These are phyloP conservation scores for Palythoa caribaeorum DNA, from an alignment of 92 coral and sea anemone species.

Conservation along the genomic window DNA sequence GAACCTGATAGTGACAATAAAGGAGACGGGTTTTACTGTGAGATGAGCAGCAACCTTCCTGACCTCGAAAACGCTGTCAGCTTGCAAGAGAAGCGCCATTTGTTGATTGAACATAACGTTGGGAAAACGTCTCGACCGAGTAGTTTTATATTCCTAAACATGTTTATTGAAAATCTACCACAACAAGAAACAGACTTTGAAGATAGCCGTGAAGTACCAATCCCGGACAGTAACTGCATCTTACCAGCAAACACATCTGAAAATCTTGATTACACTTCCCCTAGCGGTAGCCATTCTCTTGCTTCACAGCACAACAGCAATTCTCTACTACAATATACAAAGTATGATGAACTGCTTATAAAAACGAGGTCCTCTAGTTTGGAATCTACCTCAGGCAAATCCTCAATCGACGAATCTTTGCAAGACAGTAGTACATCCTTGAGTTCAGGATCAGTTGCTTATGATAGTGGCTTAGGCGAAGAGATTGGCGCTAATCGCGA, in stretches of 20 bases:
- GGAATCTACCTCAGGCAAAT: slow-evolving; percentile 18
- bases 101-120: background rate
- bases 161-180: slow-evolving; percentile 12
- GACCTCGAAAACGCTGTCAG: background rate
- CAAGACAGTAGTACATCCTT: slow-evolving; percentile 3
- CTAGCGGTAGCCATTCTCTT: background rate
- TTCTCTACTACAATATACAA: background rate
- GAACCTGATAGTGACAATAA: background rate
- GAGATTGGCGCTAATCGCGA: background rate
- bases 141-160: slow-evolving; percentile 37
- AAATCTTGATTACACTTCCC: background rate
- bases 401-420: slow-evolving; percentile 22
- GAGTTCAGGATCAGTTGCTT: slow-evolving; percentile 31
- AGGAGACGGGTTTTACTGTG: no score
- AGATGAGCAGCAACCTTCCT: background rate
- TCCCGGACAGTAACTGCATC: background rate
- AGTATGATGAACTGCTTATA: background rate
- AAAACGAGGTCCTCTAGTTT: background rate
- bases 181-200: background rate
- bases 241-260: background rate
- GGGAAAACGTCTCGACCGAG: slow-evolving; percentile 22
- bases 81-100: slow-evolving; percentile 18
- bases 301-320: slow-evolving; percentile 6
- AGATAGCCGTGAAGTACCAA: background rate
- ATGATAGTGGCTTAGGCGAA: slow-evolving; percentile 38